Conservation (phyloP, 2,888 invertebrate species). For the Lucinisca nassula region DNA sequence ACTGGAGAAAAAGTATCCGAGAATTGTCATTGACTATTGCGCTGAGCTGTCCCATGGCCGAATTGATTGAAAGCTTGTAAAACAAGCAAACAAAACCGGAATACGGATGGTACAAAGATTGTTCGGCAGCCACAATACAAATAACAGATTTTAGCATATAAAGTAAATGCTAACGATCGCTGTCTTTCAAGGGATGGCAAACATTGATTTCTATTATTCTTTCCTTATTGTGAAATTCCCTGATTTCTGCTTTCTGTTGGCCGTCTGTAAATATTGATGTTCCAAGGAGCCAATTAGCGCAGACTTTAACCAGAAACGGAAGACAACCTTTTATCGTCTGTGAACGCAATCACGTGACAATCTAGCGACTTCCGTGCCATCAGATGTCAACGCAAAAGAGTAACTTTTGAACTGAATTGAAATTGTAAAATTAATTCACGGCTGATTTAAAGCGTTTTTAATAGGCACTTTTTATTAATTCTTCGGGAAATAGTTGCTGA, state of each 20-base stretch:
- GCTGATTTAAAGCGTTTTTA: neutral
- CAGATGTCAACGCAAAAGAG: neutral
- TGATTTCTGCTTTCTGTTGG: slow-evolving; percentile 24
- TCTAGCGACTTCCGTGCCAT: slow-evolving; percentile 12
- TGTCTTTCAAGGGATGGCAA: neutral
- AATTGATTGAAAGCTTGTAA: slow-evolving; percentile 16
- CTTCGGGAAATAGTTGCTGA: neutral
- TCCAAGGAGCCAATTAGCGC: slow-evolving; percentile 16
- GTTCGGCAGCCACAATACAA: slow-evolving; percentile 11
- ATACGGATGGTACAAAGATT: neutral
- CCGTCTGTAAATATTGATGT: slow-evolving; percentile 24
- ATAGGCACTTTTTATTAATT: neutral
- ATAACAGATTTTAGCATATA: slow-evolving; percentile 27
- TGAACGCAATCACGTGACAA: slow-evolving; percentile 6
- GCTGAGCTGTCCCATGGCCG: too few relatives aligned
- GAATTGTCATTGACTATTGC: too few relatives aligned
- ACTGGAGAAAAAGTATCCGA: too few relatives aligned
- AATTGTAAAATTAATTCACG: neutral
- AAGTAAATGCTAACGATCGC: slow-evolving; percentile 18
- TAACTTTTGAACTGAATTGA: neutral
- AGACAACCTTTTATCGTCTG: slow-evolving; percentile 24
- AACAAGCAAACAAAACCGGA: slow-evolving; percentile 7
- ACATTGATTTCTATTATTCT: slow-evolving; percentile 15
- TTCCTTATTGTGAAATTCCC: neutral
- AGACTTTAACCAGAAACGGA: slow-evolving; percentile 19